Conservation (phyloP, 2,888 invertebrate species). For the Eupithecia tripunctaria region DNA sequence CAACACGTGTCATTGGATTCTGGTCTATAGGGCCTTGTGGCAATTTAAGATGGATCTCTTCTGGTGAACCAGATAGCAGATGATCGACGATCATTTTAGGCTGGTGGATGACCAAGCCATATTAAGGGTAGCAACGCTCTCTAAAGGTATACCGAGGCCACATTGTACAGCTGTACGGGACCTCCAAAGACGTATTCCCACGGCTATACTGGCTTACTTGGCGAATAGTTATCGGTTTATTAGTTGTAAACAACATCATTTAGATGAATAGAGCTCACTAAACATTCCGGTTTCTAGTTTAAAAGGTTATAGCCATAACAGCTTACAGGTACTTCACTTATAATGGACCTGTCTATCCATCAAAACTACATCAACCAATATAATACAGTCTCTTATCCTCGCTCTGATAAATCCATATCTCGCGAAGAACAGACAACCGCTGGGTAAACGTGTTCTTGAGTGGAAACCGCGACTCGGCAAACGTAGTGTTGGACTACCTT, state of each 20-base stretch:
- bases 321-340: not conserved
- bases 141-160: conserved; percentile 48
- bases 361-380: conserved; percentile 2
- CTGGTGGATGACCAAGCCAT: conserved; percentile 46
- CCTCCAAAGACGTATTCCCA: conserved; percentile 49
- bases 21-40: not conserved
- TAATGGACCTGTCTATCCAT: not conserved
- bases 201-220: conserved; percentile 14
- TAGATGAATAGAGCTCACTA: not conserved
- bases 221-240: conserved; percentile 13
- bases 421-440: no score
- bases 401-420: no score
- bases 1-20: conserved; percentile 7
- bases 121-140: conserved; percentile 65
- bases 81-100: conserved; percentile 37
- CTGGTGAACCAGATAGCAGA: not conserved
- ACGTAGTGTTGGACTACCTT: no score
- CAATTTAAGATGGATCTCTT: conserved; percentile 18
- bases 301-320: not conserved
- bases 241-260: conserved; percentile 10
- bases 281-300: not conserved
- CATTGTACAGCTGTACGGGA: conserved; percentile 48
- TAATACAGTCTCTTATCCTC: not conserved
- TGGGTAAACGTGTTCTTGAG: no score
- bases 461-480: no score